Percentiles rank a stretch among this genome's conserved stretches.
phyloP scores from a whole-genome alignment of 1,140 invertebrate species.

The Apis dorsata region DNA sequence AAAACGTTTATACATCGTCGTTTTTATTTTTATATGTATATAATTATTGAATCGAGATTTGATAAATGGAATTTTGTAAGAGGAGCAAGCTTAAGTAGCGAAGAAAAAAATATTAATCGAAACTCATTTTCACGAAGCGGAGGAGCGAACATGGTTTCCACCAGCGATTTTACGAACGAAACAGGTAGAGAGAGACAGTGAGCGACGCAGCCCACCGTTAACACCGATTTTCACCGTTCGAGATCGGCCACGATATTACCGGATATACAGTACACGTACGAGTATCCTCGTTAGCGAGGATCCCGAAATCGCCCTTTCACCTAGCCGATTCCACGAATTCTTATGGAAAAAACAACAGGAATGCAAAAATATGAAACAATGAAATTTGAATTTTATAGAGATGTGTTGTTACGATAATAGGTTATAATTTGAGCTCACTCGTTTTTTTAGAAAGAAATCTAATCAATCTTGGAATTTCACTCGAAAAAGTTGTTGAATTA shows the following conservation, averaged over 20 bases:
- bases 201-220: conserved; percentile 40
- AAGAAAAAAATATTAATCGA: neutral
- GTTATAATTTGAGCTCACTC: too few species aligned
- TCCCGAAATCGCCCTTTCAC: conserved; percentile 49
- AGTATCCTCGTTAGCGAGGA: conserved; percentile 29
- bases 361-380: neutral
- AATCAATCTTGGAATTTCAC: too few species aligned
- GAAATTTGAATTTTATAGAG: neutral
- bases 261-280: conserved; percentile 2
- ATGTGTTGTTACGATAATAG: neutral
- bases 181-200: conserved; percentile 43
- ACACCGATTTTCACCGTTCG: conserved; percentile 49
- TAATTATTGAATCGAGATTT: too few species aligned
- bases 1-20: too few species aligned
- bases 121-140: neutral
- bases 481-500: too few species aligned
- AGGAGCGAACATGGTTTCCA: neutral
- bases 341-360: neutral
- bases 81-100: too few species aligned
- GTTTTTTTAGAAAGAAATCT: too few species aligned
- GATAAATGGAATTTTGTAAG: too few species aligned
- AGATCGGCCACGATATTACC: conserved; percentile 52
- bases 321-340: conserved; percentile 15
- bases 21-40: too few species aligned
- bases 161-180: conserved; percentile 32